A percentile compares a stretch with the other conserved stretches of the same genome.
These are phyloP conservation scores for Ia io DNA, from an alignment of 2,113 vertebrate genomes.

Conservation along the genomic window DNA sequence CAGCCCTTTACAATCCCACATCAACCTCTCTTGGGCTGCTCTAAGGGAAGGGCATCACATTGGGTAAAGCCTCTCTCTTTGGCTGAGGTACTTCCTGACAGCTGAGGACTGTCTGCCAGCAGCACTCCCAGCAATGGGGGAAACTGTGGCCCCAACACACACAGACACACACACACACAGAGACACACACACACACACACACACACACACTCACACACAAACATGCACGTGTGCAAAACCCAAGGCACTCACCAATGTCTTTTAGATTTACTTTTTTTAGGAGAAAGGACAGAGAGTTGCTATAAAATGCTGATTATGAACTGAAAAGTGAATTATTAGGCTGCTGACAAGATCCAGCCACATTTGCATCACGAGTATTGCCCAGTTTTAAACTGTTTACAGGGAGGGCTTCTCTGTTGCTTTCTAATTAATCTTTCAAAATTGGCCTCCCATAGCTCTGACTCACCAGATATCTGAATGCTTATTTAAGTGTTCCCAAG, in stretches of 20 bases:
- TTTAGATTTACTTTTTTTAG: background rate
- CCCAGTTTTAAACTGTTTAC: background rate
- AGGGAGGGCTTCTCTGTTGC: background rate
- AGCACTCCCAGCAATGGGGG: background rate
- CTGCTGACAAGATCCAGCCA: background rate
- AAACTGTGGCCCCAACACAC: background rate
- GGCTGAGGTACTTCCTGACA: background rate
- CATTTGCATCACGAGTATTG: background rate
- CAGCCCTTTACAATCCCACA: background rate
- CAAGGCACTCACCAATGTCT: background rate
- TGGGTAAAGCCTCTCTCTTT: background rate
- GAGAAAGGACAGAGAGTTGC: background rate
- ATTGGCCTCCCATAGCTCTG: background rate
- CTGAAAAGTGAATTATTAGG: background rate
- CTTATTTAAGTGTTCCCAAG: slow-evolving; percentile 5
- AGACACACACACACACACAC: background rate
- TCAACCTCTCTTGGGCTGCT: background rate
- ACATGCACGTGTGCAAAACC: background rate
- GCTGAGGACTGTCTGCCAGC: background rate
- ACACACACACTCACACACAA: background rate
- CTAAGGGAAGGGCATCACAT: background rate
- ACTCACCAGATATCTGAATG: background rate
- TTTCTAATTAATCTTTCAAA: slow-evolving; percentile 27
- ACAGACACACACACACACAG: background rate
- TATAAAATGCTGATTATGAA: background rate